Base-by-base conservation (phyloP, 92 coral and sea anemone genomes). In the Palythoa grandis region DNA sequence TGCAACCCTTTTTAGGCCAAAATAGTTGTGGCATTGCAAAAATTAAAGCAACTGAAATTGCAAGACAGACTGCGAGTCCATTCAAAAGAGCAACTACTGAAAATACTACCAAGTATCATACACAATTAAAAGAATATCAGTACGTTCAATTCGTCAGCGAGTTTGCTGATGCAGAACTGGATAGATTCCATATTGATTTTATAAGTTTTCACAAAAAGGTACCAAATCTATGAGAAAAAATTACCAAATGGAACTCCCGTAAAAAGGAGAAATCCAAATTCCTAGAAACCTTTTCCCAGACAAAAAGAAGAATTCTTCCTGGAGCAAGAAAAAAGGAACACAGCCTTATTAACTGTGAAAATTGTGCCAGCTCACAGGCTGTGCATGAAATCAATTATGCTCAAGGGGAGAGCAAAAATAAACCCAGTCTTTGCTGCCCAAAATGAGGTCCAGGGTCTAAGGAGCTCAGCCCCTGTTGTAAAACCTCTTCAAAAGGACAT, bases 1-100 rank as follows among this genome's bases (percentile, higher is more conserved):
- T 38, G 89, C 82, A 29, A 73, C 92, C 92, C 50, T 91, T 91
- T 88, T 82, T 91, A 68, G 88, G 87, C 66, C 93, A 89, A 24
- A 88, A 83, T 25, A 88, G 92, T 56, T 90, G 91, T 61, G 93
- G 91, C 60, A 87, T 90, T 68, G 91, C 88, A 10, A 90, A 87
- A 87, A 85, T 82, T 67, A 71, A 65, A 16, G 91, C 93, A 7
- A 39, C 80, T 84, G 83, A 87, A 48, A 74, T 90, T 69, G 74
- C 82, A 19, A 76, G 87, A 58, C 87, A 86, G 24, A 40, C 57
- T 3, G 77, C 82, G 53, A 77, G 72, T 39, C 52, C 17, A n/a
- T 16, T 83, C 39, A 38, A 68, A 47, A 87, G 86, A 57, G 86
- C 58, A 25, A 35, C 17, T 50, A 82, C 56, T 20, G 92, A 91